These are phyloP conservation scores for Thamnophis sirtalis DNA, from an alignment of 2,113 vertebrate genomes.

Conservation along the genomic window DNA sequence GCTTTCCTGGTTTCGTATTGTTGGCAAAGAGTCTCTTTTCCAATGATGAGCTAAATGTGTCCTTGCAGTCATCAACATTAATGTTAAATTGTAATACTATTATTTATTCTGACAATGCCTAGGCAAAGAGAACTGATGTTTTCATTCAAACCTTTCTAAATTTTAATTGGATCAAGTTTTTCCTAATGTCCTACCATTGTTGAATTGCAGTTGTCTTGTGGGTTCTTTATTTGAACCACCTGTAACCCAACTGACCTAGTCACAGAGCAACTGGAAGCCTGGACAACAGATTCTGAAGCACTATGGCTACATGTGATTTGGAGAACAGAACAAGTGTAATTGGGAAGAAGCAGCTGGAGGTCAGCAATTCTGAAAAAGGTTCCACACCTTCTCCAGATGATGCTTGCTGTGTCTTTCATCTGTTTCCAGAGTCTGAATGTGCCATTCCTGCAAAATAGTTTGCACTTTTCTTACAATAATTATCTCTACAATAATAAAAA, in stretches of 20 bases:
- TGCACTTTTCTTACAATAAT: not conserved
- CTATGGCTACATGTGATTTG: no score
- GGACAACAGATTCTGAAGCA: not conserved
- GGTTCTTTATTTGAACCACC: no score
- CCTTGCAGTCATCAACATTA: not conserved
- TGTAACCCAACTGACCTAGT: no score
- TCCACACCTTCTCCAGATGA: not conserved
- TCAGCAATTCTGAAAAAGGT: not conserved
- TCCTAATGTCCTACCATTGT: not conserved
- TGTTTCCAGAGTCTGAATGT: not conserved
- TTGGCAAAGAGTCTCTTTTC: not conserved
- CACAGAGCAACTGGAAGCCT: no score
- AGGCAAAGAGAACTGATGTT: not conserved
- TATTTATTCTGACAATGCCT: not conserved
- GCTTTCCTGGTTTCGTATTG: not conserved
- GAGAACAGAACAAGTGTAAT: not conserved
- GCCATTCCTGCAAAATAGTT: not conserved
- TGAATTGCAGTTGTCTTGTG: not conserved
- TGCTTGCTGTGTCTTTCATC: not conserved
- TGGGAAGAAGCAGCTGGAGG: not conserved
- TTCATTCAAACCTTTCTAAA: not conserved
- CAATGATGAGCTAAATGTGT: not conserved
- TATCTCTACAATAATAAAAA: not conserved
- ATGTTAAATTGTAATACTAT: not conserved
- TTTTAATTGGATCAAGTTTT: not conserved